phyloP scores from a whole-genome alignment of 2,797 vertebrate species.

The Chromobotia macracanthus region DNA sequence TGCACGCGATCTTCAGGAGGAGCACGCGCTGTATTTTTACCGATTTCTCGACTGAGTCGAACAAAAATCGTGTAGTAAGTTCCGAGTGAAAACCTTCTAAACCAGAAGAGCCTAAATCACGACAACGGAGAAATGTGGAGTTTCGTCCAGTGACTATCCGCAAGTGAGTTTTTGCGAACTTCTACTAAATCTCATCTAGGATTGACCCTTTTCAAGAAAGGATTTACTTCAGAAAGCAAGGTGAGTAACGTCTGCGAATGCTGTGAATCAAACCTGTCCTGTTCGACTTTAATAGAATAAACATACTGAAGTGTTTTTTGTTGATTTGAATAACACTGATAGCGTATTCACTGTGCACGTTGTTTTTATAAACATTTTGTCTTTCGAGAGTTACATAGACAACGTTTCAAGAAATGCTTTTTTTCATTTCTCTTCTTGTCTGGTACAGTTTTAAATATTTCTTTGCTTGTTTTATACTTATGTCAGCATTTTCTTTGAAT shows the following conservation, averaged over 20 bases:
- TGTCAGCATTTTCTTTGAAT: no score
- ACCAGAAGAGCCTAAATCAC: neutral
- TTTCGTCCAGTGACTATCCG: neutral
- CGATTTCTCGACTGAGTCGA: neutral
- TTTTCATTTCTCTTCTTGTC: neutral
- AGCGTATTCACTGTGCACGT: neutral
- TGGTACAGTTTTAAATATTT: no score
- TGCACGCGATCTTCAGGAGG: constrained; percentile 12
- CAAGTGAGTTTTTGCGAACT: neutral
- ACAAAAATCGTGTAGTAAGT: neutral
- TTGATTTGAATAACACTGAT: neutral
- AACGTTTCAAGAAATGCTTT: neutral
- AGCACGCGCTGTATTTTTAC: constrained; percentile 28
- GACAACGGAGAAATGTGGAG: neutral
- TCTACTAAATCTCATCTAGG: neutral
- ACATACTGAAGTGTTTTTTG: neutral
- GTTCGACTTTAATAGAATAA: neutral
- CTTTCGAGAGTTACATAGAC: neutral
- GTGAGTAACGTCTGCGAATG: constrained; percentile 21
- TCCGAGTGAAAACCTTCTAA: neutral
- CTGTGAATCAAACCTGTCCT: neutral
- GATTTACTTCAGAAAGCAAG: constrained; percentile 23
- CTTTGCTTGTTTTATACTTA: no score
- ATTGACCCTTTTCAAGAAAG: constrained; percentile 7
- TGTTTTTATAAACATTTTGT: neutral